A percentile compares a stretch with the other conserved stretches of the same genome.
Evolutionary conservation across 1,140 invertebrate genomes (phyloP).

Genomic region (Anastatus disparis): DNA sequence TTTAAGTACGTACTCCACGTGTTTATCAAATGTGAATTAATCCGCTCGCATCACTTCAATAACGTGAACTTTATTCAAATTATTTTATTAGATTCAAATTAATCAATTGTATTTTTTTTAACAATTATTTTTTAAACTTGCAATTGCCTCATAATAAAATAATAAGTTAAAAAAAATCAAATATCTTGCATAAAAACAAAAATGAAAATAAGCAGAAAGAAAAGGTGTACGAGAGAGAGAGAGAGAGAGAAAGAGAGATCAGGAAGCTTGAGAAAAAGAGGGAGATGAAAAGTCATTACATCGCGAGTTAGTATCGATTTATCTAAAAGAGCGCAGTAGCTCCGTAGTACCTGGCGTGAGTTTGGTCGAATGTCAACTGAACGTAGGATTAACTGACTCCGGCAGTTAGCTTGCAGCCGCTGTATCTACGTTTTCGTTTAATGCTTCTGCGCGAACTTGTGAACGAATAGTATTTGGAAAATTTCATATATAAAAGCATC

Average conservation of each 20-base stretch:
- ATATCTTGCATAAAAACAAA: no score
- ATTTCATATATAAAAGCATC: no score
- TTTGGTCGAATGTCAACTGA: conserved; percentile 10
- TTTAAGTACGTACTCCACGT: background rate
- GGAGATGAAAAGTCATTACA: background rate
- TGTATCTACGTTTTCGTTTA: no score
- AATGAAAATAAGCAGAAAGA: background rate
- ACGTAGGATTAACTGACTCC: background rate
- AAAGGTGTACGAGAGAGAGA: no score
- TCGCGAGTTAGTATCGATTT: background rate
- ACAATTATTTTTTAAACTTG: no score
- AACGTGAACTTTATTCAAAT: no score
- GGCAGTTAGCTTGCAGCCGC: no score
- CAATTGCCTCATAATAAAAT: no score
- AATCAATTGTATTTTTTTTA: no score
- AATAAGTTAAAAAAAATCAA: no score
- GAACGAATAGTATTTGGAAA: no score
- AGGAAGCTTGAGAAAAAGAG: background rate
- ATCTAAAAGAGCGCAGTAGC: background rate
- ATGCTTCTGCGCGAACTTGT: background rate
- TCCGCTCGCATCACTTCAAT: background rate
- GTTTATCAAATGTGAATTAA: background rate
- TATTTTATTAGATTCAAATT: no score
- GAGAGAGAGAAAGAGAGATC: background rate
- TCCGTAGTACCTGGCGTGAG: background rate